These are phyloP conservation scores for Eulithis prunata DNA, from an alignment of 2,888 invertebrate species.

Conservation along the genomic window DNA sequence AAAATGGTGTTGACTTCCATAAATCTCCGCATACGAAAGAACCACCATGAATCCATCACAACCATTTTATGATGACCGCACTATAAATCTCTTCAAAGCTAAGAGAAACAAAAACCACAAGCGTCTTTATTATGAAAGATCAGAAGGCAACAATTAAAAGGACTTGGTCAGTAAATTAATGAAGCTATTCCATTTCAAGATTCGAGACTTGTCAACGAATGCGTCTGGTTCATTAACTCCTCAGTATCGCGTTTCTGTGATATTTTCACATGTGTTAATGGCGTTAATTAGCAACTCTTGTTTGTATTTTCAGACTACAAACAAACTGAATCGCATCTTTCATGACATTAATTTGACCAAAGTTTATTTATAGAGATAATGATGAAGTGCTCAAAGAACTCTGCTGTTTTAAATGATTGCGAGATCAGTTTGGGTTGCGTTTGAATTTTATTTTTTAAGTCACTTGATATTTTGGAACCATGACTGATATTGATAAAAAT, in stretches of 20 bases:
- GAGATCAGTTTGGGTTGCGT: background rate
- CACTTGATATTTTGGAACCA: too few relatives aligned
- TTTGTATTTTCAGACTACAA: conserved; percentile 36
- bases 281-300: conserved; percentile 52
- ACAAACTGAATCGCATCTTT: conserved; percentile 34
- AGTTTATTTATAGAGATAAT: conserved; percentile 26
- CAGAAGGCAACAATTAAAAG: conserved; percentile 50
- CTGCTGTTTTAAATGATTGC: background rate
- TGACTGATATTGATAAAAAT: background rate
- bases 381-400: conserved; percentile 8
- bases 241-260: conserved; percentile 52
- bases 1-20: conserved; percentile 25
- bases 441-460: background rate
- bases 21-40: conserved; percentile 31
- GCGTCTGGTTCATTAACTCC: conserved; percentile 58
- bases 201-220: conserved; percentile 51
- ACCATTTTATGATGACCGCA: conserved; percentile 35
- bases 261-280: conserved; percentile 44
- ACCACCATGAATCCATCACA: conserved; percentile 26
- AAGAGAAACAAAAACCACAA: conserved; percentile 41
- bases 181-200: conserved; percentile 64
- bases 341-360: conserved; percentile 26
- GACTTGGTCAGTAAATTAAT: conserved; percentile 62
- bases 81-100: conserved; percentile 39
- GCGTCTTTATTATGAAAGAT: conserved; percentile 52